Evolutionary conservation across 2,113 vertebrate species (phyloP).

Genomic region (Callipepla californica): DNA sequence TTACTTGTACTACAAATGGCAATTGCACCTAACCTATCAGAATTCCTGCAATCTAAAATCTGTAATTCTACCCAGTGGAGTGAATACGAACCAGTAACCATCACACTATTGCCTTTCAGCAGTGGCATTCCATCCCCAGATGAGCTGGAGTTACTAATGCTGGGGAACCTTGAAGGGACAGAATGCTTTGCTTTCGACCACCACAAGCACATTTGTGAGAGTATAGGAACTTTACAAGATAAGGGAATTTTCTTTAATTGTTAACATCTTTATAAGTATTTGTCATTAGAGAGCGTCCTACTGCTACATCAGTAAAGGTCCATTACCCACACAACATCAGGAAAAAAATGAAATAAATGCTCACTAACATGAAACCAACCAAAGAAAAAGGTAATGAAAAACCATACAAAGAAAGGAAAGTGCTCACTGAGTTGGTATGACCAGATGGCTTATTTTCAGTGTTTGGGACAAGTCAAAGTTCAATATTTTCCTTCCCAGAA

Average conservation of each 20-base stretch:
- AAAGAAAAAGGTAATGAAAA: neutral
- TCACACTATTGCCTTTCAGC: fast-evolving
- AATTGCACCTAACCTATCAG: neutral
- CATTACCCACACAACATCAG: neutral
- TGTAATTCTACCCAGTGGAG: neutral
- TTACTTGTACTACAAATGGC: neutral
- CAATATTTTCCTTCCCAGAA: neutral
- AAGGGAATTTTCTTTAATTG: neutral
- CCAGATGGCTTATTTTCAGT: neutral
- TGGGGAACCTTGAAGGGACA: neutral
- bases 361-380: neutral
- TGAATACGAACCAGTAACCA: neutral
- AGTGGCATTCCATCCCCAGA: neutral
- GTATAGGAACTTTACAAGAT: neutral
- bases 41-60: neutral
- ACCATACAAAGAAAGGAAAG: neutral
- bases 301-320: neutral
- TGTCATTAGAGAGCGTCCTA: neutral
- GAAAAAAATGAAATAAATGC: neutral
- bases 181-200: neutral
- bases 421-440: neutral
- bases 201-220: neutral
- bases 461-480: neutral
- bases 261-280: neutral
- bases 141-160: fast-evolving